Conservation (phyloP, 2,797 vertebrate genomes). For the Rachycentron canadum region DNA sequence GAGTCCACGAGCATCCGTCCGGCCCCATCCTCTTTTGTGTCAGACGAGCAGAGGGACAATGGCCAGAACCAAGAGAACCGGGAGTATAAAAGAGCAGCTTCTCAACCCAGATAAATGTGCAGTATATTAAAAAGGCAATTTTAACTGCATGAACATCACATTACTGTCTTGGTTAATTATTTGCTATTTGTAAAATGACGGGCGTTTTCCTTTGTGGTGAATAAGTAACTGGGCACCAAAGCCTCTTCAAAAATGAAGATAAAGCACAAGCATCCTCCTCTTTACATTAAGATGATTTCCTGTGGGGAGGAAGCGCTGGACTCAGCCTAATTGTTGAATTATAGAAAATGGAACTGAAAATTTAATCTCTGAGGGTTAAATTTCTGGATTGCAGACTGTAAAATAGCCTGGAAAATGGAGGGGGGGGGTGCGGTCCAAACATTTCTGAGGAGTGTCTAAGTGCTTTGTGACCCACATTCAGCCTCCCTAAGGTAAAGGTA, state of each 20-base stretch:
- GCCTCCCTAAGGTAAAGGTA: slow-evolving; percentile 71
- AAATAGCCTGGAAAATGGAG: slow-evolving; percentile 44
- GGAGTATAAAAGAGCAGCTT: slow-evolving; percentile 10
- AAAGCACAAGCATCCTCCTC: slow-evolving; percentile 15
- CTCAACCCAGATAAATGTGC: not conserved
- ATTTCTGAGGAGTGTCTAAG: slow-evolving; percentile 75
- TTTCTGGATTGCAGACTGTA: slow-evolving; percentile 60
- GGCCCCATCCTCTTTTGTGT: slow-evolving; percentile 31
- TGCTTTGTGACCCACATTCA: slow-evolving; percentile 78
- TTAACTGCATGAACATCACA: not conserved
- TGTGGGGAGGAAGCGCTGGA: slow-evolving; percentile 50
- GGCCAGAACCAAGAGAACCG: slow-evolving; percentile 2
- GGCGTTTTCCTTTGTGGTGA: not conserved
- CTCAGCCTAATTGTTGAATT: slow-evolving; percentile 71
- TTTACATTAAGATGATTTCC: slow-evolving; percentile 45
- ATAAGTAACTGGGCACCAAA: not conserved
- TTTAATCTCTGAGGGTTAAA: slow-evolving; percentile 61
- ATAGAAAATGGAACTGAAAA: slow-evolving; percentile 76
- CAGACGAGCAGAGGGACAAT: slow-evolving; percentile 12
- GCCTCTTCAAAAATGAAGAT: slow-evolving; percentile 26
- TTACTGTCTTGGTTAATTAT: not conserved
- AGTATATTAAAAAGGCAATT: not conserved
- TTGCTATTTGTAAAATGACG: slow-evolving; percentile 3
- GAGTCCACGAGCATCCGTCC: slow-evolving; percentile 25
- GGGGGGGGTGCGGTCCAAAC: slow-evolving; percentile 32